Evolutionary conservation across 2,113 vertebrate genomes (phyloP).

Genomic region (Riparia riparia): DNA sequence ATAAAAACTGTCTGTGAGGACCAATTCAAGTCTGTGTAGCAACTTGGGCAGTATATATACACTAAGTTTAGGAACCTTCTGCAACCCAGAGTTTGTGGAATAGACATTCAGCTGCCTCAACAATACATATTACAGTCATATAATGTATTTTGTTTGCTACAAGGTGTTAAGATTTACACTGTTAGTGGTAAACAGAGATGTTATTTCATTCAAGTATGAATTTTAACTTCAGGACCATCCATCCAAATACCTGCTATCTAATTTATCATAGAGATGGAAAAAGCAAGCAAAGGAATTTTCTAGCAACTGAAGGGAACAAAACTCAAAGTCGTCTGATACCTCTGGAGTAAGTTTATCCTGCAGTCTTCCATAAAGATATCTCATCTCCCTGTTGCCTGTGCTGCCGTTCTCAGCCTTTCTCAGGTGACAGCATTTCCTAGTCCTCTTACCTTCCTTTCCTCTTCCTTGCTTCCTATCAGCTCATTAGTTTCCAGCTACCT

Average conservation of each 20-base stretch:
- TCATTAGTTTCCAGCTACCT: background rate
- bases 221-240: background rate
- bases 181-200: background rate
- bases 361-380: background rate
- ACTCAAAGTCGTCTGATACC: background rate
- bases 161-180: background rate
- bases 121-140: background rate
- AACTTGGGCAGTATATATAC: background rate
- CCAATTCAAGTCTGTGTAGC: background rate
- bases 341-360: background rate
- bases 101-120: background rate
- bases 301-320: background rate
- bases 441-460: background rate
- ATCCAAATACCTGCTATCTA: background rate
- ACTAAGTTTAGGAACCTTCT: background rate
- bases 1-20: background rate
- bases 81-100: background rate
- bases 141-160: background rate
- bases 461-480: background rate
- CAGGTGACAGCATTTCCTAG: background rate
- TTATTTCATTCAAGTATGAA: background rate
- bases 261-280: background rate
- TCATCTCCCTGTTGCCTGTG: background rate
- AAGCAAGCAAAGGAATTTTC: background rate
- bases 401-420: background rate